Base-by-base conservation (phyloP, 2,113 vertebrate species). In the Origma solitaria region DNA sequence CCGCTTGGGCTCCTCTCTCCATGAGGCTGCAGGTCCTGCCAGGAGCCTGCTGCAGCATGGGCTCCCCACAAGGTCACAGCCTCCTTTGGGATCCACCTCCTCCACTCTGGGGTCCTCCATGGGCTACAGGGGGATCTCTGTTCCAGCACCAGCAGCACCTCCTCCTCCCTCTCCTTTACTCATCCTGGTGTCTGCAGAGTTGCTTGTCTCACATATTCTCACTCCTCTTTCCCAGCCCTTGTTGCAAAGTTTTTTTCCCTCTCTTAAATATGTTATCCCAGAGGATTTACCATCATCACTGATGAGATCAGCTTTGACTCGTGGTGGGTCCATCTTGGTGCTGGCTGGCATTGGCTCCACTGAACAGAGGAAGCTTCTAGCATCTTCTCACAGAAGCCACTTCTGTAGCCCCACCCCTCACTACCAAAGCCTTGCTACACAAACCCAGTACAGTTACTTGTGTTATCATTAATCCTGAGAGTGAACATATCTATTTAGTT, bases 41-140 rank as follows among this genome's bases (percentile, higher is more conserved):
- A 58, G 19, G 8, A 73, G 8, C 15, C 69, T n/a, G 24, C 28
- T 73, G 23, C 45, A 58, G 13, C 2, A 1, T 30, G 78, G n/a
- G 23, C 14, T 47, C 27, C 38, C n/a, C 23, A n/a, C 0, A 0
- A 47, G 38, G 25, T 51, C 58, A 72, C 58, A 21, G 7, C n/a
- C 45, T 60, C n/a, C 45, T 72, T 24, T 9, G 45, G 14, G 38
- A 38, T 18, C 28, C 53, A 22, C 5, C 14, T 89, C 15, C n/a
- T 61, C 47, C 21, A 7, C 2, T 10, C 11, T 25, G 30, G 17
- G 16, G 6, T 61, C 22, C 45, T 60, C 49, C 23, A 10, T 15
- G 19, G 40, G 22, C 60, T 80, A n/a, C 66, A 68, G 37, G 7
- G n/a, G 21, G 75, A 49, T 37, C 30, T 62, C 42, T 38, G 49